Base-by-base conservation (phyloP, 1,140 invertebrate genomes). In the Monomorium pharaonis region DNA sequence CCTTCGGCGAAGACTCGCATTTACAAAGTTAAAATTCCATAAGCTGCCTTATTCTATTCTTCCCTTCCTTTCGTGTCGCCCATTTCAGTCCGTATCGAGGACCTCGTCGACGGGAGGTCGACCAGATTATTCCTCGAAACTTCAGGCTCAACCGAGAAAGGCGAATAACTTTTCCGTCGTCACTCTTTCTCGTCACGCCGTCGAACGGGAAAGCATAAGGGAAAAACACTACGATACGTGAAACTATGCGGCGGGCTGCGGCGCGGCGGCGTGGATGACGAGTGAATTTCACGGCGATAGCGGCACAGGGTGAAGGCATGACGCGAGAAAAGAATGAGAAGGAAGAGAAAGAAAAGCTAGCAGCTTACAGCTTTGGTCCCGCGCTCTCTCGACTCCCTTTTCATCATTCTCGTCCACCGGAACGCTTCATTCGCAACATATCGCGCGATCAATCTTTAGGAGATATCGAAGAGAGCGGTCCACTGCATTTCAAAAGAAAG, bases 141-240 rank as follows among this genome's bases (percentile, higher is more conserved):
- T 83, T 67, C n/a, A 44, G 33, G 10, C 12, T 27, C 65, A 44
- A 30, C 49, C 51, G 77, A 72, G 63, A 60, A 76, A 83, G 80
- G 72, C 67, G 77, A 86, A 72, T 84, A 89, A 86, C 85, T 86
- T 65, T 67, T 14, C 37, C n/a, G 85, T 75, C 47, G 18, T 58
- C 24, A 9, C 47, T 10, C 70, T 44, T 54, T 27, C 1, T n/a
- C 42, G 18, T n/a, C 76, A 18, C 3, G 30, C 30, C 44, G 16
- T 42, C 27, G 14, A 10, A 14, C 3, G 5, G 30, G 49, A 76
- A n/a, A 30, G 65, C 75, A 60, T 6, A 1, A 6, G 51, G 37
- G 63, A 60, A 30, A 70, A 85, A 58, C 56, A 27, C 63, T 60
- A 60, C n/a, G 56, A 56, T 81, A n/a, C 78, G 60, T 42, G 24